Base-by-base conservation (phyloP, 1,140 invertebrate species). In the Acromyrmex echinatior region DNA sequence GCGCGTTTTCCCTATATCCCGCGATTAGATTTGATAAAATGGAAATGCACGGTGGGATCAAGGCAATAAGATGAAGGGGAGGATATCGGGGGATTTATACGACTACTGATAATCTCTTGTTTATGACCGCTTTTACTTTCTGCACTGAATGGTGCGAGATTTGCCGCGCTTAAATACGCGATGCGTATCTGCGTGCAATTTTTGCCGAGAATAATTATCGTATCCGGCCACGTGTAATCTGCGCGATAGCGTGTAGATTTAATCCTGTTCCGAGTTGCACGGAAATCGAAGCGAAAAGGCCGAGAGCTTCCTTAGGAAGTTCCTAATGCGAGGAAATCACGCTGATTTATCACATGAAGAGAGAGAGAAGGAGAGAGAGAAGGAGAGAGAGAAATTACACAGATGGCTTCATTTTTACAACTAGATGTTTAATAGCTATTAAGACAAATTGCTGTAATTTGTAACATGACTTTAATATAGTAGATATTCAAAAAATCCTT, bases 241-340 rank as follows among this genome's bases (percentile, higher is more conserved):
- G 16, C 45, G 74, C 58, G 28, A 71, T 89, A 45, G 78, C 90
- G 86, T 91, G 88, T 49, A 79, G 88, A 25, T 87, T 74, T 71
- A 77, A 85, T 90, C 88, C 86, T 35, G 28, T 60, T 62, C 70
- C 51, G 71, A 78, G 45, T 65, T 81, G 70, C 60, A 79, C 49
- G 74, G 53, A 79, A 86, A 86, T 86, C 74, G 25, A 65, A 63
- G 66, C 71, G 74, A 88, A 86, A 88, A 65, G 87, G 66, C 80
- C 78, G 71, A 60, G 53, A 87, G 74, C 85, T 82, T 85, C 70
- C 62, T 56, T 63, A 56, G 88, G 77, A 86, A 82, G 71, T 86
- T 71, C 62, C 71, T 90, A 86, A 90, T 86, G 82, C 87, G 62
- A 66, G 76, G 82, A 35, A 56, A 88, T 86, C 88, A 88, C 78